Conservation (phyloP, 2,888 invertebrate species). For the Clepsis dumicolana region DNA sequence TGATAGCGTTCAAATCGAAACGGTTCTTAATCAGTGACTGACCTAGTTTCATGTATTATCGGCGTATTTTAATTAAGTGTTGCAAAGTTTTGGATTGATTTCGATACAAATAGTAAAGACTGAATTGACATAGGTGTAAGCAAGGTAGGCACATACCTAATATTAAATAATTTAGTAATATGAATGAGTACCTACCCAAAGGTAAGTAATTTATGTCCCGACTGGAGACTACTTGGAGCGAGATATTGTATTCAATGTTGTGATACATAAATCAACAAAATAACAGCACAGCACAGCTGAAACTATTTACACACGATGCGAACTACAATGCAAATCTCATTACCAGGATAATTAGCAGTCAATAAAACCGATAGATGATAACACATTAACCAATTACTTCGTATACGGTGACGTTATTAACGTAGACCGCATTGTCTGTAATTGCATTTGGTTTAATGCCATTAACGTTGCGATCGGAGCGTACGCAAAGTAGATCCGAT, state of each 20-base stretch:
- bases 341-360: conserved; percentile 19
- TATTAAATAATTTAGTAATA: no score
- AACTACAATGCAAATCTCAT: conserved; percentile 15
- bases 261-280: background rate
- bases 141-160: no score
- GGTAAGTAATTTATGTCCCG: no score
- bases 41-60: background rate
- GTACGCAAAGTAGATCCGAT: conserved; percentile 66
- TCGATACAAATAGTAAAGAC: no score
- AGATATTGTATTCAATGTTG: background rate
- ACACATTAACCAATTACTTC: conserved; percentile 47
- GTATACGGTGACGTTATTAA: conserved; percentile 55
- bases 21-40: background rate
- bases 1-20: background rate
- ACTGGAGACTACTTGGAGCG: no score
- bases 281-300: background rate
- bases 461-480: conserved; percentile 62
- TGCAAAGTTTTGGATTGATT: no score
- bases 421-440: conserved; percentile 63
- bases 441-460: conserved; percentile 74
- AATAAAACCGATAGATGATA: conserved; percentile 38
- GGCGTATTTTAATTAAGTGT: no score
- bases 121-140: no score
- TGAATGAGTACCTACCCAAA: no score
- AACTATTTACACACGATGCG: background rate